Base-by-base conservation (phyloP, 30 jellyfish, hydroid and myxozoan genomes). In the Aurelia coerulea region DNA sequence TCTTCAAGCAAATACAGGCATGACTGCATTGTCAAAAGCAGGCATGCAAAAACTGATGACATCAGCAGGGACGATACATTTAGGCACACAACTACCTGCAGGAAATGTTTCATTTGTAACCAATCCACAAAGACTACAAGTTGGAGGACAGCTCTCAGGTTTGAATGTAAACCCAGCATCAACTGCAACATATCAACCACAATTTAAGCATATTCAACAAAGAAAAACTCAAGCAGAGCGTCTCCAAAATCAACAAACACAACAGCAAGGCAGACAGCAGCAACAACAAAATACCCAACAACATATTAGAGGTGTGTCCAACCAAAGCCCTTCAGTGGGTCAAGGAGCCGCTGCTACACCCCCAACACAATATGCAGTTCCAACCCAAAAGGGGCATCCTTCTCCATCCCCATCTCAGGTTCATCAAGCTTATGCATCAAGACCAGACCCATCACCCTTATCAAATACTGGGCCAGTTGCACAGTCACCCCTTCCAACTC, bases 321-420 rank as follows among this genome's bases (percentile, higher is more conserved):
- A 68, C 66, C 85, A 84, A 84, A 84, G 88, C 59, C 93, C 81
- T 5, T 18, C 78, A 10, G 15, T 65, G 64, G 75, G 50, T 62
- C 93, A 84, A 63, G 33, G 65, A 33, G 37, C 86, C 2, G 11
- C 83, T n/a, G 65, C 80, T 23, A 51, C 87, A 62, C 52, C 92
- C 10, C 93, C 73, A 46, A 62, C 35, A 15, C 83, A 52, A 49
- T 73, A 71, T 73, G 32, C 71, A 1, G 41, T 84, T 29, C 78
- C 87, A 23, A 10, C 81, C 7, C 88, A 60, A 62, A 60, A 73
- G 54, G 52, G 78, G 19, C 93, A 84, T 41, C 85, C 93, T 34
- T 71, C 93, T 10, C 93, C 93, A 5, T 84, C 93, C 13, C 93
- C 93, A 7, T 59, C 87, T 32, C 92, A 83, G 58, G 79, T 76